phyloP scores from a whole-genome alignment of 1,140 invertebrate species.

The Leptoteleia sp. region DNA sequence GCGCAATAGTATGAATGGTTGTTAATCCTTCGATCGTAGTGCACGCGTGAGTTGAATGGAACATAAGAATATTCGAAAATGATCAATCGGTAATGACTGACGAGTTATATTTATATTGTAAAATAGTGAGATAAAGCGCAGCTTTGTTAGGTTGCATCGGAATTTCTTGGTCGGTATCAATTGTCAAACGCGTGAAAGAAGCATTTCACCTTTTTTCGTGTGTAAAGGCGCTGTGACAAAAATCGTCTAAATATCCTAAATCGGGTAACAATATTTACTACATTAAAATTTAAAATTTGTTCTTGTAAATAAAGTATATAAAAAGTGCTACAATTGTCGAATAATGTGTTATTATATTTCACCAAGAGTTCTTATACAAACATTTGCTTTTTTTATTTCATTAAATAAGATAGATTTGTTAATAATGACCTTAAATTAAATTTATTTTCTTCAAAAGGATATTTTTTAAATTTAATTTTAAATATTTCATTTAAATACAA shows the following conservation, averaged over 20 bases:
- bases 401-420: conserved; percentile 42
- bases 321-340: conserved; percentile 55
- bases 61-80: conserved; percentile 62
- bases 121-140: conserved; percentile 53
- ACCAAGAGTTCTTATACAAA: conserved; percentile 42
- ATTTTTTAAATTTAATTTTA: background rate
- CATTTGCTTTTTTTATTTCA: conserved; percentile 47
- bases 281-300: conserved; percentile 38
- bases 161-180: conserved; percentile 33
- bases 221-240: conserved; percentile 36
- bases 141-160: conserved; percentile 37
- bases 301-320: conserved; percentile 62
- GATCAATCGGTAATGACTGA: conserved; percentile 63
- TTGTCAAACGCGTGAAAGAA: conserved; percentile 32
- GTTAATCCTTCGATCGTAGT: conserved; percentile 61
- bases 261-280: conserved; percentile 32
- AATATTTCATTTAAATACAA: too few species aligned
- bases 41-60: conserved; percentile 44
- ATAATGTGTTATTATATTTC: conserved; percentile 46
- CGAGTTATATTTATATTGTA: conserved; percentile 63
- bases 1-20: conserved; percentile 60
- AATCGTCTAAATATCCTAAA: conserved; percentile 42
- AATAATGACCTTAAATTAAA: background rate
- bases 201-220: conserved; percentile 21
- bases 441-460: too few species aligned